These are phyloP conservation scores for Pagetopsis macropterus DNA, from an alignment of 2,797 vertebrate species.

Conservation along the genomic window DNA sequence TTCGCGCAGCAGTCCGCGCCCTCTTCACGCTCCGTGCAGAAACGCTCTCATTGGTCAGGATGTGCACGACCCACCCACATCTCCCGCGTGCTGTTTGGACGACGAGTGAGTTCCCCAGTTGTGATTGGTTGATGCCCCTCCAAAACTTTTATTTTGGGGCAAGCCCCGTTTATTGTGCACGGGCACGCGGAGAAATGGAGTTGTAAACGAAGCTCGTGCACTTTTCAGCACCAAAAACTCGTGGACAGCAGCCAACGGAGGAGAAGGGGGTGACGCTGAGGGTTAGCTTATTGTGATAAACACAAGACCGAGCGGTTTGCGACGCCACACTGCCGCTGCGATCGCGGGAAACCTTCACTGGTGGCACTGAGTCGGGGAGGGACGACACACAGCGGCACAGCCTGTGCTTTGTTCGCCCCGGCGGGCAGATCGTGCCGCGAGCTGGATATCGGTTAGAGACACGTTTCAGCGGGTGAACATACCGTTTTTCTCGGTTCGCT, in stretches of 20 bases:
- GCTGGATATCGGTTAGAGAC: constrained; percentile 26
- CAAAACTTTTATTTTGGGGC: constrained; percentile 59
- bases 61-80: constrained; percentile 56
- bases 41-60: constrained; percentile 64
- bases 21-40: not conserved
- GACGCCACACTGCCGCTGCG: constrained; percentile 37
- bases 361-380: constrained; percentile 38
- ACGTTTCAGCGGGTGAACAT: constrained; percentile 30
- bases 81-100: constrained; percentile 59
- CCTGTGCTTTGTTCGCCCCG: constrained; percentile 75
- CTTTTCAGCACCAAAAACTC: constrained; percentile 82
- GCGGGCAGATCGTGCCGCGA: constrained; percentile 59
- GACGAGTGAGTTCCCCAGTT: not conserved
- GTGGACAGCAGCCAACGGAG: constrained; percentile 79
- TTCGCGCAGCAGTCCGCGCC: constrained; percentile 55
- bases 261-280: constrained; percentile 4
- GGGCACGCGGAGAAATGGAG: constrained; percentile 71
- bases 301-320: constrained; percentile 56
- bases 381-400: constrained; percentile 40
- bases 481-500: constrained; percentile 20
- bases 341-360: constrained; percentile 44
- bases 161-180: constrained; percentile 35
- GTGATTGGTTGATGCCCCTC: constrained; percentile 67
- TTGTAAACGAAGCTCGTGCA: constrained; percentile 85
- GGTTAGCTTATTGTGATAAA: constrained; percentile 35